phyloP scores from a whole-genome alignment of 2,797 vertebrate species.

The Sebastes oblongus region DNA sequence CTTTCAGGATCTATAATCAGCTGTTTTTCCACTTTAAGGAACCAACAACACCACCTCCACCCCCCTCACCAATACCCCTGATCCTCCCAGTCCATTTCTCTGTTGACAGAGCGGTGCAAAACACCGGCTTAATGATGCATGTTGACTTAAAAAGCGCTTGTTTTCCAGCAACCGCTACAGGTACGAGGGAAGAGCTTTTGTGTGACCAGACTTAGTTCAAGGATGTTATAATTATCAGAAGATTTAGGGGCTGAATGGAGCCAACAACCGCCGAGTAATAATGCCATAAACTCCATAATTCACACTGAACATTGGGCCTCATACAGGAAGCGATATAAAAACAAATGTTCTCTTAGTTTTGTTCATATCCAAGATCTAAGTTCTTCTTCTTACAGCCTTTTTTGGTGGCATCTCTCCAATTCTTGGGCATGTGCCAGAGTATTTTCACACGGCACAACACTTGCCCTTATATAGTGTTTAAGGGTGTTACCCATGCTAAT shows the following conservation, averaged over 20 bases:
- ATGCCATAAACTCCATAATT: neutral
- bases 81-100: slow-evolving; percentile 44
- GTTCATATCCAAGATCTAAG: no score
- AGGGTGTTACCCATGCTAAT: no score
- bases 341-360: no score
- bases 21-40: slow-evolving; percentile 56
- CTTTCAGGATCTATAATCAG: slow-evolving; percentile 61
- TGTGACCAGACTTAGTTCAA: slow-evolving; percentile 8
- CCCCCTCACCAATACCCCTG: neutral
- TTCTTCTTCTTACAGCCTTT: neutral
- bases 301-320: neutral
- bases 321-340: neutral
- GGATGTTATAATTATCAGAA: slow-evolving; percentile 7
- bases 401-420: no score
- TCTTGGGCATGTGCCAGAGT: no score
- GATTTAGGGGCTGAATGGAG: neutral
- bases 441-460: no score
- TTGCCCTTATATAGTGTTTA: no score
- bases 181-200: slow-evolving; percentile 36
- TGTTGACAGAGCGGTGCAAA: slow-evolving; percentile 58
- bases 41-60: slow-evolving; percentile 34
- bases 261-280: neutral
- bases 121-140: slow-evolving; percentile 63
- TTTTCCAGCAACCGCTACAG: slow-evolving; percentile 79
- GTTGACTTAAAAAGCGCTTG: slow-evolving; percentile 47